Evolutionary conservation across 2,888 invertebrate genomes (phyloP).

Genomic region (Catocala sponsa): DNA sequence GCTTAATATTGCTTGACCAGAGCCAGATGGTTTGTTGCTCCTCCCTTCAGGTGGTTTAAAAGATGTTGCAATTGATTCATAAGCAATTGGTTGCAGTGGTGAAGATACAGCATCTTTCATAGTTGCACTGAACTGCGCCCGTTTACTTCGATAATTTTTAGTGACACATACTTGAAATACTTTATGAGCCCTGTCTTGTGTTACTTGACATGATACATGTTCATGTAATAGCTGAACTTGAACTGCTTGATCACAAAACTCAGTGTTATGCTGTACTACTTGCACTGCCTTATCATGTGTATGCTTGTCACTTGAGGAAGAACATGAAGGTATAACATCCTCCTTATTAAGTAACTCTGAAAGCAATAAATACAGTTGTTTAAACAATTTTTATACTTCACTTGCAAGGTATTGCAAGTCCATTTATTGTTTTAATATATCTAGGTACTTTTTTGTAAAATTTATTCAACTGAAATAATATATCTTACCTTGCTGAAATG

Average conservation of each 20-base stretch:
- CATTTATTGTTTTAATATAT: too few relatives aligned
- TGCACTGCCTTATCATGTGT: not conserved
- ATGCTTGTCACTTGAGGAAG: not conserved
- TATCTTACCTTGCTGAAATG: not conserved
- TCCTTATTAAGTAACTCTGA: constrained; percentile 1
- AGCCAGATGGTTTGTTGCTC: too few relatives aligned
- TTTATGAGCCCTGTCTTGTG: not conserved
- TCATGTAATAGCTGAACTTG: not conserved
- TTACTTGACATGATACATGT: not conserved
- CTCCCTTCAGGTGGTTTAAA: too few relatives aligned
- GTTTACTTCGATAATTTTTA: constrained; percentile 1
- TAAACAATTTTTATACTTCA: not conserved
- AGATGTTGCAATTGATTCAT: too few relatives aligned
- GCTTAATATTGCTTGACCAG: too few relatives aligned
- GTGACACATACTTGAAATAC: not conserved
- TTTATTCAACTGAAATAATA: too few relatives aligned
- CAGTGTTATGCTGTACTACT: not conserved
- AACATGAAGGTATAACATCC: not conserved
- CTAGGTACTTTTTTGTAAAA: too few relatives aligned
- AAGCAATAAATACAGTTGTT: not conserved
- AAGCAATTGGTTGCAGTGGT: not conserved
- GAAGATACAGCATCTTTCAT: not conserved
- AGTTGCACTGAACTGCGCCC: not conserved
- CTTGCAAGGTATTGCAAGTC: too few relatives aligned
- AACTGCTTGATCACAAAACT: not conserved